Evolutionary conservation across 2,113 vertebrate species (phyloP).

Genomic region (Hemiscyllium ocellatum): DNA sequence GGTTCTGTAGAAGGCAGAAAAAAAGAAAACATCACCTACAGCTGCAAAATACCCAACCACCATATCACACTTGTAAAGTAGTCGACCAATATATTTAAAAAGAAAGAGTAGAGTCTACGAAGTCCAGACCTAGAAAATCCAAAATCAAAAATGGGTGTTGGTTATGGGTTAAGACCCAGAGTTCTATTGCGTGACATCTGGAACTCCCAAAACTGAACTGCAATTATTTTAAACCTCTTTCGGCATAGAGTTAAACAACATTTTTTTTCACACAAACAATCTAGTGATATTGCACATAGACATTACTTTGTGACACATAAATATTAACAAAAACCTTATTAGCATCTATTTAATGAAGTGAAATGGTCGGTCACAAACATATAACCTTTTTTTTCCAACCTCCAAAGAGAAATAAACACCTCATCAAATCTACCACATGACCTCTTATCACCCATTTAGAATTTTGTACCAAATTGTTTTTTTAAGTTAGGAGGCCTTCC

Average conservation of each 20-base stretch:
- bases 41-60: constrained; percentile 23
- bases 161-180: no score
- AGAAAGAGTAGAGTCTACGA: no score
- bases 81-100: background rate
- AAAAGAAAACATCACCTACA: constrained; percentile 49
- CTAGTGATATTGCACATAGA: background rate
- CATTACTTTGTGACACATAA: background rate
- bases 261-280: background rate
- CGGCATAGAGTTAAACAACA: background rate
- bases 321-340: background rate
- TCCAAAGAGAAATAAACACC: background rate
- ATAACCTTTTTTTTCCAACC: background rate
- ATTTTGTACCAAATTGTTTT: background rate
- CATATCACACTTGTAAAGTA: background rate
- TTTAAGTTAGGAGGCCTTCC: background rate
- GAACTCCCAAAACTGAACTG: background rate
- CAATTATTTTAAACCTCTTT: background rate
- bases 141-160: background rate
- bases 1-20: constrained; percentile 88
- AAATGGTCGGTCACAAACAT: background rate
- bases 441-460: background rate
- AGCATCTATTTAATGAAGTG: background rate
- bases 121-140: background rate
- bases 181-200: background rate
- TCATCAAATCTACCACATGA: background rate